A percentile compares a stretch with the other conserved stretches of the same genome.
Conservation (phyloP, 2,113 vertebrate genomes). For the Spea bombifrons region DNA sequence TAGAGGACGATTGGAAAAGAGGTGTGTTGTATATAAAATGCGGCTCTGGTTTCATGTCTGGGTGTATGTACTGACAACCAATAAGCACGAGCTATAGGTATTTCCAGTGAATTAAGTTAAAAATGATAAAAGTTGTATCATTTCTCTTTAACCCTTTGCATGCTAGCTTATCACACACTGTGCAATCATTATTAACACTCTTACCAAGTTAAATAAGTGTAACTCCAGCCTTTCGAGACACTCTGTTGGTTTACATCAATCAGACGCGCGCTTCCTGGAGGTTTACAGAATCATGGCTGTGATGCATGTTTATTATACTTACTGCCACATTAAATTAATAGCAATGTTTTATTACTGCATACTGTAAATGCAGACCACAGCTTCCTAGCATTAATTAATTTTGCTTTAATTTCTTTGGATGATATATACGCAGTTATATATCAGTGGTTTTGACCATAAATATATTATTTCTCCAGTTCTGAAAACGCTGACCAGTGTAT, state of each 20-base stretch:
- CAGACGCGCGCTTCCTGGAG: constrained; percentile 24
- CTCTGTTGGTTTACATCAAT: constrained; percentile 9
- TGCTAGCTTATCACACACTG: too few relatives aligned
- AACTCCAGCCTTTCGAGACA: constrained; percentile 16
- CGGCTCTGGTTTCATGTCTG: too few relatives aligned
- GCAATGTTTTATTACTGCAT: constrained; percentile 33
- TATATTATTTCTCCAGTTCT: constrained; percentile 7
- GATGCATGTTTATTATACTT: constrained; percentile 28
- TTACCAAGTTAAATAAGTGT: neutral
- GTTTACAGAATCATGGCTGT: constrained; percentile 37
- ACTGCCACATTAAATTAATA: constrained; percentile 18
- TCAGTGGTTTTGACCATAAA: constrained; percentile 19
- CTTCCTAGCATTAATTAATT: constrained; percentile 40
- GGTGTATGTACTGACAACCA: too few relatives aligned
- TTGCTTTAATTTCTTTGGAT: constrained; percentile 26
- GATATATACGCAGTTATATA: constrained; percentile 20
- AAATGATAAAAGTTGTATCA: too few relatives aligned
- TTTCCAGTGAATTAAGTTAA: too few relatives aligned
- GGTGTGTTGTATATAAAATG: too few relatives aligned
- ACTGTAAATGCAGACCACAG: constrained; percentile 17
- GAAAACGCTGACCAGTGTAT: neutral
- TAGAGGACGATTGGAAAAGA: too few relatives aligned
- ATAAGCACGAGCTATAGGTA: too few relatives aligned
- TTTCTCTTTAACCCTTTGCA: constrained; percentile 3
- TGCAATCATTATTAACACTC: too few relatives aligned